Conservation (phyloP, 2,797 vertebrate species). For the Sebastes diploproa region DNA sequence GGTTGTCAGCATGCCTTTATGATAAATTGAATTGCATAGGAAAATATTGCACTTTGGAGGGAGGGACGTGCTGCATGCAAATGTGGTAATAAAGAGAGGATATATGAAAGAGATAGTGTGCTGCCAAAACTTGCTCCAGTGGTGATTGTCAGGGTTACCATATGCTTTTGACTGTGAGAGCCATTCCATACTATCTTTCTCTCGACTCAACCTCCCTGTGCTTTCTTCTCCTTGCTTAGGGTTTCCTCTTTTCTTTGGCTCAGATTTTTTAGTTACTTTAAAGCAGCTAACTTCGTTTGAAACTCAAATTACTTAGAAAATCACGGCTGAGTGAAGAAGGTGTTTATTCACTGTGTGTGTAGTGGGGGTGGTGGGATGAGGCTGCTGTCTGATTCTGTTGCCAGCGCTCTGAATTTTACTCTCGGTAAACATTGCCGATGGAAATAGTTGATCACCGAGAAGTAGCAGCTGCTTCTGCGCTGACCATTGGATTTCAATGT, state of each 20-base stretch:
- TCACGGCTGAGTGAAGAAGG: not conserved
- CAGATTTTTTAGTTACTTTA: not conserved
- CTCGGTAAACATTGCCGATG: not conserved
- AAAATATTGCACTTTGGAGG: not conserved
- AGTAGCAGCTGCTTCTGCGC: not conserved
- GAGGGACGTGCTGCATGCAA: not conserved
- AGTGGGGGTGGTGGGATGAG: not conserved
- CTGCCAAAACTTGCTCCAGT: not conserved
- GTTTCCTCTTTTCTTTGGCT: not conserved
- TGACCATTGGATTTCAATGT: not conserved
- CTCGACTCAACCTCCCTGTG: not conserved
- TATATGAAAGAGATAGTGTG: not conserved
- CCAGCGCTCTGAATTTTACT: not conserved
- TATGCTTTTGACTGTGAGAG: not conserved
- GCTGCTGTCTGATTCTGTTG: not conserved
- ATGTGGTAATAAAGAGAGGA: constrained; percentile 24
- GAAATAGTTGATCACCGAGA: not conserved
- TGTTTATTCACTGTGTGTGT: not conserved
- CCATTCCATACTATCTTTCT: not conserved
- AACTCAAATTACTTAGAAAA: constrained; percentile 19
- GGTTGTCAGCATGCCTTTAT: constrained; percentile 14
- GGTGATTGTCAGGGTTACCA: not conserved
- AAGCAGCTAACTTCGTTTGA: not conserved
- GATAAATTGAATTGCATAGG: constrained; percentile 29
- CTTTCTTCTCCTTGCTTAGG: not conserved